phyloP scores from a whole-genome alignment of 1,140 invertebrate genomes.

The Nasonia vitripennis region DNA sequence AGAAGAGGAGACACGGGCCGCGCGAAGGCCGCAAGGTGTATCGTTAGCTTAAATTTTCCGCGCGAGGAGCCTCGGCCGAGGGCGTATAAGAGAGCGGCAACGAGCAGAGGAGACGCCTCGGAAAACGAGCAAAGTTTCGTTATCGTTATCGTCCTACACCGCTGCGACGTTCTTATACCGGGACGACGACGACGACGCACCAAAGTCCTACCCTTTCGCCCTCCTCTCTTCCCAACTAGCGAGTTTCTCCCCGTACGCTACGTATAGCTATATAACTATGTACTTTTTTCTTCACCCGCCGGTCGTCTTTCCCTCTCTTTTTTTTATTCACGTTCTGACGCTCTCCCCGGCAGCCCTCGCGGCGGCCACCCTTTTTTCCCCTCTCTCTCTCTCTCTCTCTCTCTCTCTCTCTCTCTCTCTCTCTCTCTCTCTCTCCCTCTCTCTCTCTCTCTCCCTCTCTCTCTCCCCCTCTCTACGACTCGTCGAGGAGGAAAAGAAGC shows the following conservation, averaged over 20 bases:
- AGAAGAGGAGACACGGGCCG: background rate
- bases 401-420: too few species aligned
- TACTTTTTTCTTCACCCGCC: background rate
- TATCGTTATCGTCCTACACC: conserved; percentile 35
- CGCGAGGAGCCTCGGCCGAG: background rate
- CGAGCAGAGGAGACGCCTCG: background rate
- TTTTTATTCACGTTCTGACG: conserved; percentile 19
- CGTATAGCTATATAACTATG: too few species aligned
- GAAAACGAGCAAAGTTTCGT: conserved; percentile 45
- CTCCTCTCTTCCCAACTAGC: conserved; percentile 9
- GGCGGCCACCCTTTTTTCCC: background rate
- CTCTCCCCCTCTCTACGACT: background rate
- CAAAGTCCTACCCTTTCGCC: background rate
- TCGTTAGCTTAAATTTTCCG: conserved; percentile 45
- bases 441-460: too few species aligned
- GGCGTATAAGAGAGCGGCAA: background rate
- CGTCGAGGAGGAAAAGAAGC: background rate
- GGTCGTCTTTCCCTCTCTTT: background rate
- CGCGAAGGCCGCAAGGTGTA: conserved; percentile 17
- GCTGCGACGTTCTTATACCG: conserved; percentile 12
- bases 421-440: too few species aligned
- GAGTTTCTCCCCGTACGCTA: background rate
- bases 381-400: background rate
- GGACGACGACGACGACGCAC: background rate
- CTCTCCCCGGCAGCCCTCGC: background rate